phyloP scores from a whole-genome alignment of 2,797 vertebrate genomes.

The Novumbra hubbsi region DNA sequence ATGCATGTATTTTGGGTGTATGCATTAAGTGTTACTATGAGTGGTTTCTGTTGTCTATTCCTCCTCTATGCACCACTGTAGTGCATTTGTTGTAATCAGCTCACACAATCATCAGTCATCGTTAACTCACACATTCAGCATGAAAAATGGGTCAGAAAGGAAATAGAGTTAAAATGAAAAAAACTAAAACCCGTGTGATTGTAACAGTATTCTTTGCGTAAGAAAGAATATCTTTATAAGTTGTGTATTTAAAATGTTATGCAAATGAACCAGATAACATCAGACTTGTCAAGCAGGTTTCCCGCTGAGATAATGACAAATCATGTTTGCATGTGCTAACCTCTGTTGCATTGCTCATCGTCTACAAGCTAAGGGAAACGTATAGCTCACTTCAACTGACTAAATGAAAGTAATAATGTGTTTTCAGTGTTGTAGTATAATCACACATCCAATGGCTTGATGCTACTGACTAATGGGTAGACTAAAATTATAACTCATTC shows the following conservation, averaged over 20 bases:
- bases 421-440: background rate
- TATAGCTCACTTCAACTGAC: background rate
- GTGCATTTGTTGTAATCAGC: no score
- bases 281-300: slow-evolving; percentile 48
- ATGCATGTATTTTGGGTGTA: no score
- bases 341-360: no score
- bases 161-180: background rate
- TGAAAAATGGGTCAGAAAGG: background rate
- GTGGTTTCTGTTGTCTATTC: no score
- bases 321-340: slow-evolving; percentile 14
- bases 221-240: background rate
- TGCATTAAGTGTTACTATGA: no score
- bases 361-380: no score
- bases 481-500: background rate
- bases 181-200: background rate
- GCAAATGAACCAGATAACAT: background rate
- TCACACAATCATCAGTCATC: no score
- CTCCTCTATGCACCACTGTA: no score
- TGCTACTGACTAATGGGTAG: background rate
- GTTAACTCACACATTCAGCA: no score
- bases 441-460: background rate
- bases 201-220: background rate
- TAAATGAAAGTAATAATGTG: background rate
- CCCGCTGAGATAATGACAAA: background rate
- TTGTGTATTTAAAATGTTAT: background rate